These are phyloP conservation scores for Podabrus alpinus DNA, from an alignment of 2,888 invertebrate genomes.

Conservation along the genomic window DNA sequence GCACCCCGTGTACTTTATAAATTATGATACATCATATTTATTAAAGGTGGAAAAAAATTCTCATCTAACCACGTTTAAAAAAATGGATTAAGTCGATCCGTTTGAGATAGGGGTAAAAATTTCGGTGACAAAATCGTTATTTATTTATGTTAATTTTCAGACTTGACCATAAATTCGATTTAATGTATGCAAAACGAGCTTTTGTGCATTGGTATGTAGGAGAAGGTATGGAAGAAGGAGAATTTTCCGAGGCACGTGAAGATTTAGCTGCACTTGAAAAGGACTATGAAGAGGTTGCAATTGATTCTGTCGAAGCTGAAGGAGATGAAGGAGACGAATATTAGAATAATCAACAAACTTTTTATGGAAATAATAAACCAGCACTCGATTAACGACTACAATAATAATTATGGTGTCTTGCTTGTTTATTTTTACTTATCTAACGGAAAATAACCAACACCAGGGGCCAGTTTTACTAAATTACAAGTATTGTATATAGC, in stretches of 20 bases:
- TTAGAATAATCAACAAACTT: slow-evolving; percentile 47
- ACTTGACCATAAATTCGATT: slow-evolving; percentile 91
- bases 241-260: slow-evolving; percentile 87
- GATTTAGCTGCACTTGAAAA: slow-evolving; percentile 81
- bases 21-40: no score
- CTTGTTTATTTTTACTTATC: neutral
- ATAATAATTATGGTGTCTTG: neutral
- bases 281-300: slow-evolving; percentile 79
- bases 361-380: neutral
- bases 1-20: no score
- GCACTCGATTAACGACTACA: neutral
- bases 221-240: slow-evolving; percentile 86
- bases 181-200: slow-evolving; percentile 95
- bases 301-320: slow-evolving; percentile 74
- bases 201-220: slow-evolving; percentile 95
- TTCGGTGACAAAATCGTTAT: no score
- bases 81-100: no score
- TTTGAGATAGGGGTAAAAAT: no score
- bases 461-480: neutral
- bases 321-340: slow-evolving; percentile 73
- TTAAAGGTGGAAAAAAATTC: no score
- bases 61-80: no score
- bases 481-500: neutral
- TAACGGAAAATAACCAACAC: no score
- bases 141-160: slow-evolving; percentile 54